Conservation (phyloP, 2,113 vertebrate genomes). For the Triplophysa tibetana region DNA sequence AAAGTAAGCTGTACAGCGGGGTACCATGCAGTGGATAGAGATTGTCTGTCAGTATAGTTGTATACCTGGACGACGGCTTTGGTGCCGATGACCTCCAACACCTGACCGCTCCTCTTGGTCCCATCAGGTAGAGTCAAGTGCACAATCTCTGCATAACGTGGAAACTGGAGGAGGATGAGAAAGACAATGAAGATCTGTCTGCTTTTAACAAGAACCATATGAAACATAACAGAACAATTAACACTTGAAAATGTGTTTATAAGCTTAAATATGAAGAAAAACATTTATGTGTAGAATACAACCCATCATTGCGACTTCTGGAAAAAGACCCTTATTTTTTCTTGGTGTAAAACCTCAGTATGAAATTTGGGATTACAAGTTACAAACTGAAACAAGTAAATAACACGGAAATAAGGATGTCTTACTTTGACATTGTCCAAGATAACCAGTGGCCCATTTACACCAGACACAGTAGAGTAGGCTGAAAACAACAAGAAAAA, state of each 20-base stretch:
- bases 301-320: not conserved
- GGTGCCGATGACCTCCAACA: conserved; percentile 79
- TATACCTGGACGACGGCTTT: conserved; percentile 80
- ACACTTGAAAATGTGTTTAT: not conserved
- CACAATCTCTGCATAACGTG: conserved; percentile 82
- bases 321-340: not conserved
- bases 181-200: not conserved
- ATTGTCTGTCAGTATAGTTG: not conserved
- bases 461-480: conserved; percentile 80
- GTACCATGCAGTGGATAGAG: no score
- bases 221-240: conserved; percentile 10
- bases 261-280: not conserved
- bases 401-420: not conserved
- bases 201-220: not conserved
- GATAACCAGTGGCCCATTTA: conserved; percentile 82
- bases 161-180: conserved; percentile 63
- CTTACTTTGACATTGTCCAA: conserved; percentile 82
- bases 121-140: conserved; percentile 80
- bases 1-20: no score
- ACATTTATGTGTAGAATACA: not conserved
- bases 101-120: conserved; percentile 79
- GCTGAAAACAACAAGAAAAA: conserved; percentile 63
- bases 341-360: no score
- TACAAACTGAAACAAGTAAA: no score
- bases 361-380: no score